Percentiles rank a stretch among this genome's conserved stretches.
Conservation (phyloP, 1,140 invertebrate species). For the Rhagoletis pomonella region DNA sequence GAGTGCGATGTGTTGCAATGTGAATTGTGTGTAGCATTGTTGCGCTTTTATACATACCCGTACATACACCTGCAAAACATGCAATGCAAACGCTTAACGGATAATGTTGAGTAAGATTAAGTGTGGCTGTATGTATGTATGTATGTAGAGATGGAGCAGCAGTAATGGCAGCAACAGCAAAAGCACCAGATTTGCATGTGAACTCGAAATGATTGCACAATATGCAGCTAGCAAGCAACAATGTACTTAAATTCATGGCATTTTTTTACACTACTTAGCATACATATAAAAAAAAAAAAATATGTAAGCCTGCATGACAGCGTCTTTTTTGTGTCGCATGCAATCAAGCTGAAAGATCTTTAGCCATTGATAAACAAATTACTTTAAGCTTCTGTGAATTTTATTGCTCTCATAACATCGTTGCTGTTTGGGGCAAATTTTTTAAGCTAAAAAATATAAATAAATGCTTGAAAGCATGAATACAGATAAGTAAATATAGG, state of each 20-base stretch:
- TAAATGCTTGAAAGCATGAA: too few species aligned
- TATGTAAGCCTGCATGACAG: background rate
- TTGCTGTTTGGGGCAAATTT: background rate
- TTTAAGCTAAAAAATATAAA: too few species aligned
- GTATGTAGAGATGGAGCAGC: background rate
- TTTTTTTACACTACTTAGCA: background rate
- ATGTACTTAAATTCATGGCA: background rate
- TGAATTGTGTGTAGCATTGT: background rate
- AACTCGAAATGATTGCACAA: slow-evolving; percentile 28
- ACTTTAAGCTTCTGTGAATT: slow-evolving; percentile 55
- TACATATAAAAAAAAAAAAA: background rate
- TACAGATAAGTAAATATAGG: too few species aligned
- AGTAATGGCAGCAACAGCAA: background rate
- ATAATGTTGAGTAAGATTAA: background rate
- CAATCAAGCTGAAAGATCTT: slow-evolving; percentile 38
- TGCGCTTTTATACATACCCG: background rate
- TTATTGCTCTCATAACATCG: slow-evolving; percentile 12
- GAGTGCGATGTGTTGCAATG: background rate
- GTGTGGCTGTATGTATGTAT: background rate
- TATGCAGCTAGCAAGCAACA: background rate
- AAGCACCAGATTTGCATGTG: slow-evolving; percentile 24
- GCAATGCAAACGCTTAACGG: background rate
- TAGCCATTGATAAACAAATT: slow-evolving; percentile 49
- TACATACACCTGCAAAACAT: background rate
- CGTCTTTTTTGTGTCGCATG: slow-evolving; percentile 20